Evolutionary conservation across 2,888 invertebrate species (phyloP), one percentile per base, ranked within the genome.

Genomic region (Drosophila kuntzei): DNA sequence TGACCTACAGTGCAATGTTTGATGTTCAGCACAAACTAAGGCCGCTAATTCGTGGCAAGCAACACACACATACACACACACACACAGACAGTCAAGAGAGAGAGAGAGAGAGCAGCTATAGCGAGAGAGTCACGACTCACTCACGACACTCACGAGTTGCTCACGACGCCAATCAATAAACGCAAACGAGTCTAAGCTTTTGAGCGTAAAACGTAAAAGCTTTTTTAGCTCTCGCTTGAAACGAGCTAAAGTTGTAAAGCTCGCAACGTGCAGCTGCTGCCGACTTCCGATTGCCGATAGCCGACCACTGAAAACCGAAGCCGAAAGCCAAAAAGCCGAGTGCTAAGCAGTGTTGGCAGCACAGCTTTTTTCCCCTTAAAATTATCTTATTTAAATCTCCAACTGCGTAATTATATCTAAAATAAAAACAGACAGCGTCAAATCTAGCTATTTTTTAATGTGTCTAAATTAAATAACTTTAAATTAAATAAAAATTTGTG

Each of bases 131-230:
- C 53, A 53, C 41, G 51, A 50, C 44, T 27, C 25, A 25, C n/a
- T 20, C 53, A 53, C 41, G 51, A 50, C 44, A 36, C 25, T 34
- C n/a, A 14, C 47, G 32, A 12, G n/a, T 6, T 34, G 2, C 27
- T 29, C 34, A 37, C 50, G 50, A 29, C 62, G 60, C 62, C 68
- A 75, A 75, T 75, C 75, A 77, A 75, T 75, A 74, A 72, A 60
- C 16, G 34, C 59, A 59, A 36, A 55, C 64, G 41, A 66, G 39
- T 22, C 41, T 18, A 44, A 77, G 74, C 75, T 75, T 76, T 76
- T 77, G 79, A 79, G 81, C 71, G 77, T 77, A 82, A 80, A 78
- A 74, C 84, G 75, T 64, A 68, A 66, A 67, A 70, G 76, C 78
- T 68, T 64, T 69, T 53, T 39, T n/a, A 55, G 34, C 29, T 16